A percentile compares a stretch with the other conserved stretches of the same genome.
phyloP scores from a whole-genome alignment of 2,888 invertebrate species.

The Drosophila pullipes region DNA sequence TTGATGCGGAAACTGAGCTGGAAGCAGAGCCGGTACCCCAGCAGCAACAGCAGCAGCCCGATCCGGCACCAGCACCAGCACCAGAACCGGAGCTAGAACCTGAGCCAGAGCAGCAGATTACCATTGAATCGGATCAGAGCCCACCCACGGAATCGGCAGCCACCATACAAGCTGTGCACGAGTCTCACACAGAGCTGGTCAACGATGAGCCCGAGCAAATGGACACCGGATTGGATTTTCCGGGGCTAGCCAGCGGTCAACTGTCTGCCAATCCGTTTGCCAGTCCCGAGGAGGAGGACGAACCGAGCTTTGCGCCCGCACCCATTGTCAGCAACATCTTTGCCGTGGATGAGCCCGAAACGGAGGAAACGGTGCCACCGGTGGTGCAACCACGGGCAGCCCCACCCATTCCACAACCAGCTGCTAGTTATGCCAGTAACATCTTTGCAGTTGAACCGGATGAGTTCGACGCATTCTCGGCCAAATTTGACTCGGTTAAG shows the following conservation, averaged over 20 bases:
- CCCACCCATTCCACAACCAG: constrained; percentile 36
- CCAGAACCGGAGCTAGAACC: constrained; percentile 31
- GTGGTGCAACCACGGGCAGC: constrained; percentile 55
- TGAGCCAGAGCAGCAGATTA: constrained; percentile 26
- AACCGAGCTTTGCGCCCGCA: constrained; percentile 66
- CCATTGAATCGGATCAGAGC: constrained; percentile 77
- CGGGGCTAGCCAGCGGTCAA: constrained; percentile 79
- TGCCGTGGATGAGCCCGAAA: constrained; percentile 68
- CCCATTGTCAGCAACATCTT: constrained; percentile 75
- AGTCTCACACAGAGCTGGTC: constrained; percentile 64
- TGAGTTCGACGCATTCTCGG: constrained; percentile 94
- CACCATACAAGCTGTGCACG: constrained; percentile 68
- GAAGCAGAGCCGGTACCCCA: constrained; percentile 24
- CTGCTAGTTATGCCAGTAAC: constrained; percentile 76
- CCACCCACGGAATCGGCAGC: constrained; percentile 79
- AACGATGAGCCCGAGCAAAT: constrained; percentile 82
- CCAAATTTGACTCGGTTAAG: constrained; percentile 91
- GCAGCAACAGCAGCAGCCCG: not conserved
- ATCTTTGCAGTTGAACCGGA: constrained; percentile 86
- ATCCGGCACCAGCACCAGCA: constrained; percentile 44
- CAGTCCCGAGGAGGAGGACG: constrained; percentile 84
- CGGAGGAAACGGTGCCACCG: constrained; percentile 45
- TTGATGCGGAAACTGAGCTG: constrained; percentile 32
- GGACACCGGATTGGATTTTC: constrained; percentile 84
- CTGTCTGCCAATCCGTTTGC: constrained; percentile 86